phyloP scores from a whole-genome alignment of 2,113 vertebrate genomes.

The Tachysurus fulvidraco region DNA sequence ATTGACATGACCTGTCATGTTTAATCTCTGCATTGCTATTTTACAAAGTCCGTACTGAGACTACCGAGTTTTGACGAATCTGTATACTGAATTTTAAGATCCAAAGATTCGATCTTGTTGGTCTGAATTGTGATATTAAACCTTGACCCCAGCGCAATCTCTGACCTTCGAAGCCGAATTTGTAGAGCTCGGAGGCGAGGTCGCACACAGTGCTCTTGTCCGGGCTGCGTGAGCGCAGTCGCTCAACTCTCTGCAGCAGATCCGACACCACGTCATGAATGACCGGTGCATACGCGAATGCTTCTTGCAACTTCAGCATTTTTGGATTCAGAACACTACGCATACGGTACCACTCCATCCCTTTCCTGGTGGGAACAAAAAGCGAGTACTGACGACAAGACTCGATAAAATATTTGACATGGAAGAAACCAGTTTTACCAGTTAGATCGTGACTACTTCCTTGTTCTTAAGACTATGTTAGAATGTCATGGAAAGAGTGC shows the following conservation, averaged over 20 bases:
- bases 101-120: neutral
- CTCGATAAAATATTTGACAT: neutral
- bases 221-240: constrained; percentile 61
- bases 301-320: constrained; percentile 71
- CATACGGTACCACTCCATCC: constrained; percentile 69
- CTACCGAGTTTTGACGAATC: neutral
- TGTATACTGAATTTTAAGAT: neutral
- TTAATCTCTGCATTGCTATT: neutral
- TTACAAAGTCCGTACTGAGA: neutral
- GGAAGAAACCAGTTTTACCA: neutral
- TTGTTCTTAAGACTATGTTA: no score
- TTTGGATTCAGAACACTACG: constrained; percentile 73
- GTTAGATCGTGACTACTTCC: neutral
- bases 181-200: constrained; percentile 71
- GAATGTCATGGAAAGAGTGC: neutral
- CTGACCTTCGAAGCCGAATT: constrained; percentile 78
- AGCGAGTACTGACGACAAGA: neutral
- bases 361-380: constrained; percentile 57
- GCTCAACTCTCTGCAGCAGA: constrained; percentile 67
- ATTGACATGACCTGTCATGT: neutral
- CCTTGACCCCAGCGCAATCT: neutral
- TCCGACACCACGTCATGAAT: constrained; percentile 73
- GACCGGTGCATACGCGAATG: constrained; percentile 56
- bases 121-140: neutral
- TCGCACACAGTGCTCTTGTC: constrained; percentile 64